Evolutionary conservation across 1,140 invertebrate species (phyloP).

Genomic region (Trichonephila clavata): DNA sequence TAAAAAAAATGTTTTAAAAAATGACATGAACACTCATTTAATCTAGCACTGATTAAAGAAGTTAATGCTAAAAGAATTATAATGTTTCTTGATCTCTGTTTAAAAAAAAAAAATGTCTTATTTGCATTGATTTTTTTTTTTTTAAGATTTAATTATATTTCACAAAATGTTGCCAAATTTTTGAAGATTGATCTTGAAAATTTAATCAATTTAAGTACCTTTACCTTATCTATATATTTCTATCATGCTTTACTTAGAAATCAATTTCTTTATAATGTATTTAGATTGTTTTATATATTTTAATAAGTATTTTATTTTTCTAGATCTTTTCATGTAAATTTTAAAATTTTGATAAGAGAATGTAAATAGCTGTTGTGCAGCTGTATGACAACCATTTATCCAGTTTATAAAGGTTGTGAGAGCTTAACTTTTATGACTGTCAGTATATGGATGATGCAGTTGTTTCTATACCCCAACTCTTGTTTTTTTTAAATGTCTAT

Average conservation of each 20-base stretch:
- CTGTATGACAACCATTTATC: constrained; percentile 40
- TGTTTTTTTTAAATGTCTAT: not conserved
- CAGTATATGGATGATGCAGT: constrained; percentile 27
- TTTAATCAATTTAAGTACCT: not conserved
- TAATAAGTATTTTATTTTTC: constrained; percentile 23
- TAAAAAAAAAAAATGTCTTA: not conserved
- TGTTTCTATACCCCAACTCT: not conserved
- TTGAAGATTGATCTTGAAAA: not conserved
- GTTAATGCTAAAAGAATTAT: not conserved
- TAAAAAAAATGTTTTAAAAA: too few species aligned
- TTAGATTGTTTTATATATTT: constrained; percentile 31
- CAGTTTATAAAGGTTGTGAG: constrained; percentile 31
- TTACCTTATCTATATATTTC: not conserved
- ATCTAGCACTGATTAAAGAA: not conserved
- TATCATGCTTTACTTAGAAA: constrained; percentile 9
- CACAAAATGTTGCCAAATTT: constrained; percentile 1
- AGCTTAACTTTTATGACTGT: constrained; percentile 48
- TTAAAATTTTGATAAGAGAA: constrained; percentile 27
- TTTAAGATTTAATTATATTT: not conserved
- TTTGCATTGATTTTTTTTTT: not conserved
- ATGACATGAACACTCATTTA: not conserved
- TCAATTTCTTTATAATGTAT: constrained; percentile 25
- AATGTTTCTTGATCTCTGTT: not conserved
- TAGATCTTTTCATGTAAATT: constrained; percentile 8
- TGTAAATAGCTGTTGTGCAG: constrained; percentile 47